These are phyloP conservation scores for Caenorhabditis sp. DNA, from an alignment of 2,888 invertebrate species.

Conservation along the genomic window DNA sequence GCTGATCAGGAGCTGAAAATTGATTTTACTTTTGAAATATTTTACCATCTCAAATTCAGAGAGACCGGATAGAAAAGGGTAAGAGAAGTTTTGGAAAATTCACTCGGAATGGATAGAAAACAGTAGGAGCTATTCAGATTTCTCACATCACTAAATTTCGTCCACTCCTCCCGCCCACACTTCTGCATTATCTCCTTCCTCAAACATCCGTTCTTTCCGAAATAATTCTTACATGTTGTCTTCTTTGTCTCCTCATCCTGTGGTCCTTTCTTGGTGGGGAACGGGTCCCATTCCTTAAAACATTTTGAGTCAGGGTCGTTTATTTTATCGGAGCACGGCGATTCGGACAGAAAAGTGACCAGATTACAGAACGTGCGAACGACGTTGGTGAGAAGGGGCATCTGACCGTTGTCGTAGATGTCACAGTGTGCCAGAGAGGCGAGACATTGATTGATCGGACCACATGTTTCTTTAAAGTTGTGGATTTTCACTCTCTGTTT, in stretches of 20 bases:
- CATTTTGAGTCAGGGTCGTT: slow-evolving; percentile 11
- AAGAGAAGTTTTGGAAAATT: too few relatives aligned
- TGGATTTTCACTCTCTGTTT: background rate
- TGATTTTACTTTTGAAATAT: too few relatives aligned
- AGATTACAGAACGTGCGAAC: background rate
- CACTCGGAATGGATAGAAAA: background rate
- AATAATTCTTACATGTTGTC: background rate
- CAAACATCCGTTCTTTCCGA: slow-evolving; percentile 20
- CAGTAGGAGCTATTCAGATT: background rate
- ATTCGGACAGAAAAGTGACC: background rate
- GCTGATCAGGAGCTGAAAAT: slow-evolving; percentile 28
- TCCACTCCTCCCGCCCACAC: slow-evolving; percentile 22
- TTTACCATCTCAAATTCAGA: too few relatives aligned
- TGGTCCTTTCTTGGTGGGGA: background rate
- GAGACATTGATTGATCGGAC: slow-evolving; percentile 6
- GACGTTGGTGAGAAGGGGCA: background rate
- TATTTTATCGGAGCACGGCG: background rate
- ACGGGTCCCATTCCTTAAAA: background rate
- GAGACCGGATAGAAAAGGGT: too few relatives aligned
- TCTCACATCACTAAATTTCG: slow-evolving; percentile 6
- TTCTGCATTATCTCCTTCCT: slow-evolving; percentile 1
- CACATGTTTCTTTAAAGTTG: background rate
- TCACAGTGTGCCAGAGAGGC: slow-evolving; percentile 5
- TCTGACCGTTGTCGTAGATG: slow-evolving; percentile 1
- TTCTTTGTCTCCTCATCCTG: background rate